A percentile compares a stretch with the other conserved stretches of the same genome.
phyloP scores from a whole-genome alignment of 2,888 invertebrate genomes.

The Lottia scabra region DNA sequence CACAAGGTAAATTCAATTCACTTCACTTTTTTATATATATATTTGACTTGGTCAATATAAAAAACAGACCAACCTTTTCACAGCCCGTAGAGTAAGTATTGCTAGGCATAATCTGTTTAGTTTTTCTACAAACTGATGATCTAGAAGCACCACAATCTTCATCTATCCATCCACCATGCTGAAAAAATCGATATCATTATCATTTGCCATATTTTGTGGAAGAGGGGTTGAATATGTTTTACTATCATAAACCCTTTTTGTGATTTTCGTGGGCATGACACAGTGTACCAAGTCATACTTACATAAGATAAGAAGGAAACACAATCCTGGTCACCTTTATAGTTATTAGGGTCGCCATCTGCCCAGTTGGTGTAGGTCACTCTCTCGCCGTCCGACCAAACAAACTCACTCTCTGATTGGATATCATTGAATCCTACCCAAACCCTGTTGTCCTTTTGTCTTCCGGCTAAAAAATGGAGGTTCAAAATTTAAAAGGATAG shows the following conservation, averaged over 20 bases:
- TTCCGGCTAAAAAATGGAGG: too few relatives aligned
- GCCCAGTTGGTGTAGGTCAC: conserved; percentile 55
- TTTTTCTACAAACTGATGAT: conserved; percentile 42
- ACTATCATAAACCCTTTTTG: too few relatives aligned
- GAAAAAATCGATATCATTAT: neutral
- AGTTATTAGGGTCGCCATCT: conserved; percentile 47
- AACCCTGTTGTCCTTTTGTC: neutral
- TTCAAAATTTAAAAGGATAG: too few relatives aligned
- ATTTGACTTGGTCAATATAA: too few relatives aligned
- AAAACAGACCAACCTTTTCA: conserved; percentile 34
- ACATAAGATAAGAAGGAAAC: conserved; percentile 20
- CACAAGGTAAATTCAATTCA: too few relatives aligned
- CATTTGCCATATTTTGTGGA: neutral
- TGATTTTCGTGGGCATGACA: too few relatives aligned
- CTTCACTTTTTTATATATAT: too few relatives aligned
- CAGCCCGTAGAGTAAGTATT: conserved; percentile 45
- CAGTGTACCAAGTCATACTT: neutral
- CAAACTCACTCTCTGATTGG: conserved; percentile 35
- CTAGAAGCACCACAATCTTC: conserved; percentile 28
- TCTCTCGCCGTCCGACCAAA: conserved; percentile 46
- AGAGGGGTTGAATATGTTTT: too few relatives aligned
- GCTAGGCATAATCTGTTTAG: conserved; percentile 32
- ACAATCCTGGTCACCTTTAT: conserved; percentile 30
- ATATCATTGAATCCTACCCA: conserved; percentile 49
- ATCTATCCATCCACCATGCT: conserved; percentile 52